These are phyloP conservation scores for Heliconius nattereri DNA, from an alignment of 1,140 invertebrate genomes.

Conservation along the genomic window DNA sequence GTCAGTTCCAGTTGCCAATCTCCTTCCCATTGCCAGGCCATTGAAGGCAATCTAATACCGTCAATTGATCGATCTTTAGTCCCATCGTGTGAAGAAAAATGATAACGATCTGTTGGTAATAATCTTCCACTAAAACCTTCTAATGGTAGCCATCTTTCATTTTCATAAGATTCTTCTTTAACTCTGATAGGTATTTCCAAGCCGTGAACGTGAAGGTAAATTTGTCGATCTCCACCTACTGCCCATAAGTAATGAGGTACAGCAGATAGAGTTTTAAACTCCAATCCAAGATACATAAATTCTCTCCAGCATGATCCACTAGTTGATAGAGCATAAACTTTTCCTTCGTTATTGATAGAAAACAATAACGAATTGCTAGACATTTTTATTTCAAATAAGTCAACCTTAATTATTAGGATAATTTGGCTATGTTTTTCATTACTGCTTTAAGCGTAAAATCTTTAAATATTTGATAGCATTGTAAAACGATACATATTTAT, in stretches of 20 bases:
- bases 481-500: background rate
- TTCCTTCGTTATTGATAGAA: conserved; percentile 92
- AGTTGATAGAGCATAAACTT: conserved; percentile 91
- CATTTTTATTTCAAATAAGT: conserved; percentile 49
- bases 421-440: conserved; percentile 14
- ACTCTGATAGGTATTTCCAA: conserved; percentile 94
- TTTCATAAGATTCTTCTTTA: conserved; percentile 95
- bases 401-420: background rate
- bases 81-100: conserved; percentile 92
- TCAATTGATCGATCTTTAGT: conserved; percentile 88
- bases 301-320: conserved; percentile 90
- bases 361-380: conserved; percentile 88
- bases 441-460: background rate
- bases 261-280: conserved; percentile 93
- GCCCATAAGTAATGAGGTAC: conserved; percentile 94
- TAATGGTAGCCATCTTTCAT: conserved; percentile 95
- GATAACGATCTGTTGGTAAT: conserved; percentile 92
- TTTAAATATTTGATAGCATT: background rate
- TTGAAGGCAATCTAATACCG: conserved; percentile 91
- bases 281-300: conserved; percentile 90
- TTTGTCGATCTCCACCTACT: conserved; percentile 94
- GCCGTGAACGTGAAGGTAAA: conserved; percentile 94
- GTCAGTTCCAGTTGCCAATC: conserved; percentile 95
- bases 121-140: conserved; percentile 92
- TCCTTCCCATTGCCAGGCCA: conserved; percentile 97